Conservation (phyloP, 2,113 vertebrate species). For the Calonectris borealis region DNA sequence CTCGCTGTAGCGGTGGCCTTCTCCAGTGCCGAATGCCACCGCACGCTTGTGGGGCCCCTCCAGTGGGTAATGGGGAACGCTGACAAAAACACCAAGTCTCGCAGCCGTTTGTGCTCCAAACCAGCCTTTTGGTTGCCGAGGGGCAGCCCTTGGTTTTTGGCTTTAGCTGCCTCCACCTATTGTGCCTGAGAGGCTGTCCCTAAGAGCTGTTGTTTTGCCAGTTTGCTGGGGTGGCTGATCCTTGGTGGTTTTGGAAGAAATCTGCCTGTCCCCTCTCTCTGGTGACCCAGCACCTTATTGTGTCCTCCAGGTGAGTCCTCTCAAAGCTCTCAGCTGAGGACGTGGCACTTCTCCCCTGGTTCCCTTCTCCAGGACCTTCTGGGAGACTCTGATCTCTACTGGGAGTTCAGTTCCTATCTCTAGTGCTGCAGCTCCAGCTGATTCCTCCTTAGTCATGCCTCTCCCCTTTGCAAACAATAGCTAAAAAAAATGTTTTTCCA, state of each 20-base stretch:
- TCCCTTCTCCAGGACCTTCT: not conserved
- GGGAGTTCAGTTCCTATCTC: not conserved
- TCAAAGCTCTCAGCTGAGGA: not conserved
- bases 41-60: not conserved
- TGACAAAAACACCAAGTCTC: not conserved
- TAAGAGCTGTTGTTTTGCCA: not conserved
- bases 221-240: not conserved
- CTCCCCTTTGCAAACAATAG: not conserved
- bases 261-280: not conserved
- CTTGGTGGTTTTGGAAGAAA: not conserved
- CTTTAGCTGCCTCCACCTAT: not conserved
- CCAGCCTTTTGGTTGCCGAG: not conserved
- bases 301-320: not conserved
- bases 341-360: not conserved
- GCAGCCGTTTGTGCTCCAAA: not conserved
- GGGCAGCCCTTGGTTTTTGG: not conserved
- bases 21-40: not conserved
- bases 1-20: not conserved
- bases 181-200: not conserved
- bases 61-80: not conserved
- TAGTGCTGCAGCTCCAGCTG: not conserved
- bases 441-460: not conserved
- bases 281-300: not conserved
- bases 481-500: not conserved
- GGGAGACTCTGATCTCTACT: not conserved